phyloP scores from a whole-genome alignment of 2,113 vertebrate genomes.

The Tautogolabrus adspersus region DNA sequence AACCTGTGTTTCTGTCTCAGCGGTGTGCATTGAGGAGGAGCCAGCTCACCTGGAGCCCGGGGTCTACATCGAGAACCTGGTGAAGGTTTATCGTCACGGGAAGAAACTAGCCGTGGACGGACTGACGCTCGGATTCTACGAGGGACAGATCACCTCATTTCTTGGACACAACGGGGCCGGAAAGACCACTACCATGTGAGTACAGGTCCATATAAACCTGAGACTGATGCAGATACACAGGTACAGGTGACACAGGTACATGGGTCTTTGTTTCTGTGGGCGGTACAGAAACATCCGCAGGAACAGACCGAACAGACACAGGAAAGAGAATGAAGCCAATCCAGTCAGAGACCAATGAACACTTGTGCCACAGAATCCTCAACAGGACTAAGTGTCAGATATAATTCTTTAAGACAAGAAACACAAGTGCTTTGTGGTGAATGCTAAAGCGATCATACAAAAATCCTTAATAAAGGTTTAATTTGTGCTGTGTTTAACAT shows the following conservation, averaged over 20 bases:
- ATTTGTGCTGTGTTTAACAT: no score
- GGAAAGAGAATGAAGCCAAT: no score
- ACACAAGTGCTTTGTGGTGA: no score
- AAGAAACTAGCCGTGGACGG: slow-evolving; percentile 96
- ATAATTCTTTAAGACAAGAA: no score
- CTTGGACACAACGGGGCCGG: slow-evolving; percentile 98
- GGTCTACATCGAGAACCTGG: slow-evolving; percentile 94
- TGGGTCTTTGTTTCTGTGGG: no score
- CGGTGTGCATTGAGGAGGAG: slow-evolving; percentile 94
- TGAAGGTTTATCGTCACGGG: slow-evolving; percentile 95
- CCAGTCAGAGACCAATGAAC: no score
- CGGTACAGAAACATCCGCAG: background rate
- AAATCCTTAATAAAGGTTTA: no score
- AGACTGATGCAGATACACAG: background rate
- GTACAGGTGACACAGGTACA: background rate
- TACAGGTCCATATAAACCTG: background rate
- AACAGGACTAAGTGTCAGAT: no score
- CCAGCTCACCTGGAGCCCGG: slow-evolving; percentile 91
- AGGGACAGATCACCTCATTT: slow-evolving; percentile 98
- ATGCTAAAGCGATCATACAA: no score
- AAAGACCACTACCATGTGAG: slow-evolving; percentile 99
- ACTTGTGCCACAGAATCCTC: no score
- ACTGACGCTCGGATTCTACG: slow-evolving; percentile 94
- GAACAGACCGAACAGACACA: no score
- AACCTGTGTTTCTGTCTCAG: slow-evolving; percentile 70